Evolutionary conservation across 2,888 invertebrate species (phyloP).

Genomic region (Brachycybe producta): DNA sequence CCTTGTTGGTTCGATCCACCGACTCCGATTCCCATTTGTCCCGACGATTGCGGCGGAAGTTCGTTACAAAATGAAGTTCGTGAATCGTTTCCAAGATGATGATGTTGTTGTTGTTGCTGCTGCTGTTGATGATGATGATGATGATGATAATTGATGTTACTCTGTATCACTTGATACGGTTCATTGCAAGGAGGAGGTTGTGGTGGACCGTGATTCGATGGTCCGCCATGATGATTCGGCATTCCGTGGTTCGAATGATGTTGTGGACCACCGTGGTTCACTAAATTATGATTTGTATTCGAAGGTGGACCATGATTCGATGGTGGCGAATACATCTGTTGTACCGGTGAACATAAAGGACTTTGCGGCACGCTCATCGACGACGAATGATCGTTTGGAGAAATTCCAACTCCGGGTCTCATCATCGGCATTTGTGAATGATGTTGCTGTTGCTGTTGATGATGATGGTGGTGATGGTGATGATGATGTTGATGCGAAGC

Average conservation of each 20-base stretch:
- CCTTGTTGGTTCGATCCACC: too few relatives aligned
- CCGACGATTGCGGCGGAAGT: too few relatives aligned
- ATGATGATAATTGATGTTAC: background rate
- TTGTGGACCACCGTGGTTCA: conserved; percentile 2
- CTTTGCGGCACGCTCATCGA: background rate
- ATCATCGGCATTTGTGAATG: background rate
- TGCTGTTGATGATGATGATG: conserved; percentile 1
- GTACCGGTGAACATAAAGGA: background rate
- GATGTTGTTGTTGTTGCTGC: background rate
- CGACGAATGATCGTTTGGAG: background rate
- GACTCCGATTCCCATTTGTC: too few relatives aligned
- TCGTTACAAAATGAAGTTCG: too few relatives aligned
- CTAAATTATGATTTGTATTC: too few relatives aligned
- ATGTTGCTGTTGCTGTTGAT: background rate
- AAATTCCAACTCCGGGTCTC: background rate
- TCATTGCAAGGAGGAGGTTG: too few relatives aligned
- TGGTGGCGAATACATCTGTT: background rate
- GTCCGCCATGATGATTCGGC: background rate
- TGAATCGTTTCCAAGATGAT: too few relatives aligned
- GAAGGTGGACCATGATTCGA: background rate
- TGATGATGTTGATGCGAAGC: background rate
- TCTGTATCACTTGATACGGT: too few relatives aligned
- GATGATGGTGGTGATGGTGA: conserved; percentile 4
- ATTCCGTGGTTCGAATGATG: background rate
- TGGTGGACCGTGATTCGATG: too few relatives aligned